These are phyloP conservation scores for Thera obeliscata DNA, from an alignment of 2,888 invertebrate species.

Conservation along the genomic window DNA sequence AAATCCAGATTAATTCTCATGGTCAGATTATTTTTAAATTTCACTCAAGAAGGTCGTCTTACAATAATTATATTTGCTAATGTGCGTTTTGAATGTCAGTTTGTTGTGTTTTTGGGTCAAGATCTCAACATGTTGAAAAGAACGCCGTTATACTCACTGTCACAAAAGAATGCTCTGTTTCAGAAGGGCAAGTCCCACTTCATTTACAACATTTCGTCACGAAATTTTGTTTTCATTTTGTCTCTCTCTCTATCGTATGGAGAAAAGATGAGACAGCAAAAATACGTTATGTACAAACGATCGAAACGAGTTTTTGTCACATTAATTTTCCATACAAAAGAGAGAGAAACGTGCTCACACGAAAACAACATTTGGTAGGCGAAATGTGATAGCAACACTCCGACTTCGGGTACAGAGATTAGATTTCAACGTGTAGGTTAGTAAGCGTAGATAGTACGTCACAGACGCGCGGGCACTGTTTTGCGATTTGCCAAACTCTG, in stretches of 20 bases:
- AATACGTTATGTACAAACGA: too few relatives aligned
- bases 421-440: slow-evolving; percentile 33
- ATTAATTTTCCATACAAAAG: too few relatives aligned
- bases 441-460: slow-evolving; percentile 50
- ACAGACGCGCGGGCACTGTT: slow-evolving; percentile 48
- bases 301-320: too few relatives aligned
- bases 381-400: too few relatives aligned
- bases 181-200: slow-evolving; percentile 6
- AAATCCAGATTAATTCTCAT: slow-evolving; percentile 6
- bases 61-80: background rate
- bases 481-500: slow-evolving; percentile 67
- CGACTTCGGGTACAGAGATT: slow-evolving; percentile 40
- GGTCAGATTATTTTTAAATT: slow-evolving; percentile 4
- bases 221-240: too few relatives aligned
- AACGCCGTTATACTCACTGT: slow-evolving; percentile 3
- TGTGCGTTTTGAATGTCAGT: slow-evolving; percentile 4
- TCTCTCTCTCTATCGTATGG: too few relatives aligned
- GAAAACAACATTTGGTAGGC: too few relatives aligned
- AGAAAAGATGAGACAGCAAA: too few relatives aligned
- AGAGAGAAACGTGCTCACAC: too few relatives aligned
- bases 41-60: slow-evolving; percentile 7
- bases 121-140: slow-evolving; percentile 2
- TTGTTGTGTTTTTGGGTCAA: slow-evolving; percentile 8
- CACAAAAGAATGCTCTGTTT: slow-evolving; percentile 43
- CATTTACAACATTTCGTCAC: too few relatives aligned